Percentiles rank a stretch among this genome's conserved stretches.
Evolutionary conservation across 2,113 vertebrate genomes (phyloP).

Genomic region (Brachypteracias leptosomus): DNA sequence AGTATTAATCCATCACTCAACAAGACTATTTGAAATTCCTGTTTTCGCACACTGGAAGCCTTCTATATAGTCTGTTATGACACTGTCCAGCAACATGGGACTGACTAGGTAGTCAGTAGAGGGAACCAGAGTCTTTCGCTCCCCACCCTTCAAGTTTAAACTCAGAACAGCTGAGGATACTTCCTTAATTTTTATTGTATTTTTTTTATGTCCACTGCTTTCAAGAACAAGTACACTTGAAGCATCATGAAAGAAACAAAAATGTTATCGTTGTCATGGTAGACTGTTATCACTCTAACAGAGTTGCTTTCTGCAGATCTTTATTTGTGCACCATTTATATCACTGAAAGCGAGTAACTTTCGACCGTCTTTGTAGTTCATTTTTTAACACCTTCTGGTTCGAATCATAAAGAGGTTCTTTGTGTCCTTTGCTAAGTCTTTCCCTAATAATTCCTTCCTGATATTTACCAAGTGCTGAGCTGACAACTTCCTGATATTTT

Average conservation of each 20-base stretch:
- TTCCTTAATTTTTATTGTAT: neutral
- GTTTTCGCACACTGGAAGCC: neutral
- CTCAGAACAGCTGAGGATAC: neutral
- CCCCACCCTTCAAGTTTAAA: neutral
- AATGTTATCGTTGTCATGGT: neutral
- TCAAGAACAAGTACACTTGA: neutral
- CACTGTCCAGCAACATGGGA: neutral
- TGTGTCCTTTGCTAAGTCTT: neutral
- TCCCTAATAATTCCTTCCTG: neutral
- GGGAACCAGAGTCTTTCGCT: neutral
- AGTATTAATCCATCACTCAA: neutral
- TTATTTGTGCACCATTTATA: neutral
- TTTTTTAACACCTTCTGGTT: neutral
- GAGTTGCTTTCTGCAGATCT: neutral
- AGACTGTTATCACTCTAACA: neutral
- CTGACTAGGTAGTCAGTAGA: neutral
- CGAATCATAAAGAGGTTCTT: neutral
- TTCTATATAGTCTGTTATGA: neutral
- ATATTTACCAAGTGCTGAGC: neutral
- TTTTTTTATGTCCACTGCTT: neutral
- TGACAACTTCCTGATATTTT: neutral
- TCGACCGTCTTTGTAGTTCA: neutral
- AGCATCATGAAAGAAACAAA: fast-evolving
- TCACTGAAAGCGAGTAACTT: neutral
- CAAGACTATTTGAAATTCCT: neutral